These are phyloP conservation scores for Phalloptychus januarius DNA, from an alignment of 2,797 vertebrate species.

Conservation along the genomic window DNA sequence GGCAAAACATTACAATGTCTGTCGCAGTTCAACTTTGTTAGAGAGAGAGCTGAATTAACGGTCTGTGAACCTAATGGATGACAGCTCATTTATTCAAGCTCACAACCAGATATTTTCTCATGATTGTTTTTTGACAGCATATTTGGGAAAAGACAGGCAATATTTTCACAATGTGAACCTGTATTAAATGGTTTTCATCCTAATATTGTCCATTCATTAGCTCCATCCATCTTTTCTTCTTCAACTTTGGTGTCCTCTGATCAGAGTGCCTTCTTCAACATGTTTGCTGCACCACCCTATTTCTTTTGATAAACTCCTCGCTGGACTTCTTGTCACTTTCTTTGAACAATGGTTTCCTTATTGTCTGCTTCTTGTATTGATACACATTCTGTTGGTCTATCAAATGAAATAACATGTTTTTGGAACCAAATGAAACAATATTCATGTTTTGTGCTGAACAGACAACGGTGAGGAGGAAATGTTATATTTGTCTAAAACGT, in stretches of 20 bases:
- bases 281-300: not conserved
- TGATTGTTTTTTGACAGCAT: not conserved
- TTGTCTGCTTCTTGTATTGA: not conserved
- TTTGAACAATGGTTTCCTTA: not conserved
- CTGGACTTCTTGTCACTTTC: not conserved
- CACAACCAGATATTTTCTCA: not conserved
- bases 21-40: not conserved
- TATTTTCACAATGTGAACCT: not conserved
- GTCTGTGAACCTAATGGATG: not conserved
- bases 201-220: not conserved
- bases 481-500: conserved; percentile 30
- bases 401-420: not conserved
- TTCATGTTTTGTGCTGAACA: conserved; percentile 14
- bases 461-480: conserved; percentile 37
- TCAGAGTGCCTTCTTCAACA: not conserved
- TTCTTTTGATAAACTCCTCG: not conserved
- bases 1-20: not conserved
- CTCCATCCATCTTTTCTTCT: not conserved
- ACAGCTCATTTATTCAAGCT: not conserved
- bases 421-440: not conserved
- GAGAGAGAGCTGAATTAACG: not conserved
- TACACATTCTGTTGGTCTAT: not conserved
- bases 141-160: not conserved
- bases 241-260: not conserved
- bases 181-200: not conserved